These are phyloP conservation scores for Heliconius eleuchia DNA, from an alignment of 1,140 invertebrate species.

Conservation along the genomic window DNA sequence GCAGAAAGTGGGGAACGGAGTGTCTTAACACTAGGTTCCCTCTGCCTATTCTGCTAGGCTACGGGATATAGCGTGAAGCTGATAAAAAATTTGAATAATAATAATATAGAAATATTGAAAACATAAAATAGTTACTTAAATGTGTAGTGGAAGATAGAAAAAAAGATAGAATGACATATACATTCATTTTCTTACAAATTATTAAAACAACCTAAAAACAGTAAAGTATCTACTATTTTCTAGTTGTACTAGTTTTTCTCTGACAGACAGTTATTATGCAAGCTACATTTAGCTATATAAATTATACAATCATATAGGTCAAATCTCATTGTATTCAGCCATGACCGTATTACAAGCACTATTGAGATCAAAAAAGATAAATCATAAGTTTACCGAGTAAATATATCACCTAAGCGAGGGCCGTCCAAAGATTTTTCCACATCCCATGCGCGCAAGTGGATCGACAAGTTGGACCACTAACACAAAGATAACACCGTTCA, in stretches of 20 bases:
- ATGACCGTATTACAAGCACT: conserved; percentile 34
- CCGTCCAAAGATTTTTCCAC: conserved; percentile 43
- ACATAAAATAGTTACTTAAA: too few species aligned
- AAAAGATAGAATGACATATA: too few species aligned
- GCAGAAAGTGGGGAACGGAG: too few species aligned
- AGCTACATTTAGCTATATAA: conserved; percentile 25
- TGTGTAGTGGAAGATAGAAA: too few species aligned
- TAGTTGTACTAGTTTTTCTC: neutral
- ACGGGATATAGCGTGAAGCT: too few species aligned
- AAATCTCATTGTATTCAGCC: conserved; percentile 36
- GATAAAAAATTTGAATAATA: too few species aligned
- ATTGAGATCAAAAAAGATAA: conserved; percentile 34
- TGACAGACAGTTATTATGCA: conserved; percentile 24
- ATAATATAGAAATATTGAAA: too few species aligned
- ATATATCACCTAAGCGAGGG: conserved; percentile 36
- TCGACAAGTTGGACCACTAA: conserved; percentile 60
- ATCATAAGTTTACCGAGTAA: conserved; percentile 29
- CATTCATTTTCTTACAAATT: neutral
- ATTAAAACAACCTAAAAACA: neutral
- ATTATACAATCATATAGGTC: conserved; percentile 36
- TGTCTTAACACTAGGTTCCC: too few species aligned
- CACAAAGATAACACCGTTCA: conserved; percentile 72
- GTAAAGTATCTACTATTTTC: neutral
- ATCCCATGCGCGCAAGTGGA: conserved; percentile 46
- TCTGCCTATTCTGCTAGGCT: too few species aligned